phyloP scores from a whole-genome alignment of 2,888 invertebrate genomes.

The Agonopterix arenella region DNA sequence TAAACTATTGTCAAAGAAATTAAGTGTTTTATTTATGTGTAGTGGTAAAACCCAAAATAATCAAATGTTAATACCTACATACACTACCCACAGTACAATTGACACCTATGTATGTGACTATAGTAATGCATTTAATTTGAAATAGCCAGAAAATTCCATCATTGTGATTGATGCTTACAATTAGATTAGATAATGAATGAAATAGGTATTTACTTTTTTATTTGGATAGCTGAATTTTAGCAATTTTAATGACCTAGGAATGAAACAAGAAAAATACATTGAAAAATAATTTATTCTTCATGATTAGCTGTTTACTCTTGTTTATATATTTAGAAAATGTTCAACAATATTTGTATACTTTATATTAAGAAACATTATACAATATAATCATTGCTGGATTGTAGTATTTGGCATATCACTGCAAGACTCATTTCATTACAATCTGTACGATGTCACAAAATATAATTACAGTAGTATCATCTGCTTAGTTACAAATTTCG shows the following conservation, averaged over 20 bases:
- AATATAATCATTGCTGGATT: slow-evolving; percentile 69
- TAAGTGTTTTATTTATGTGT: slow-evolving; percentile 26
- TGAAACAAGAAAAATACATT: slow-evolving; percentile 55
- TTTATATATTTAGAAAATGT: slow-evolving; percentile 72
- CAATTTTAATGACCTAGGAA: slow-evolving; percentile 20
- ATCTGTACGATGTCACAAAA: slow-evolving; percentile 50
- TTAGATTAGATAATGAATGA: not conserved
- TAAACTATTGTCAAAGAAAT: slow-evolving; percentile 21
- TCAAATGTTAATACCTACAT: no score
- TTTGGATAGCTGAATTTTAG: no score
- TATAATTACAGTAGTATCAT: slow-evolving; percentile 26
- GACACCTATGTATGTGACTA: no score
- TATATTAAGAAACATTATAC: slow-evolving; percentile 68
- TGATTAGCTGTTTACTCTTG: slow-evolving; percentile 63
- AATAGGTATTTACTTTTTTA: not conserved
- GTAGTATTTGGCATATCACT: slow-evolving; percentile 73
- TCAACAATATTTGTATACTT: slow-evolving; percentile 75
- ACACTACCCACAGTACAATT: no score
- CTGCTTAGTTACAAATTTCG: slow-evolving; percentile 1
- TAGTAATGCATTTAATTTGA: no score
- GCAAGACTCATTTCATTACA: slow-evolving; percentile 52
- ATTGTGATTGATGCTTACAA: no score
- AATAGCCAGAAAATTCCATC: no score
- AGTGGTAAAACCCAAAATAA: not conserved
- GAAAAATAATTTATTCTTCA: slow-evolving; percentile 75